Evolutionary conservation across 2,113 vertebrate genomes (phyloP).

Genomic region (Callipepla squamata): DNA sequence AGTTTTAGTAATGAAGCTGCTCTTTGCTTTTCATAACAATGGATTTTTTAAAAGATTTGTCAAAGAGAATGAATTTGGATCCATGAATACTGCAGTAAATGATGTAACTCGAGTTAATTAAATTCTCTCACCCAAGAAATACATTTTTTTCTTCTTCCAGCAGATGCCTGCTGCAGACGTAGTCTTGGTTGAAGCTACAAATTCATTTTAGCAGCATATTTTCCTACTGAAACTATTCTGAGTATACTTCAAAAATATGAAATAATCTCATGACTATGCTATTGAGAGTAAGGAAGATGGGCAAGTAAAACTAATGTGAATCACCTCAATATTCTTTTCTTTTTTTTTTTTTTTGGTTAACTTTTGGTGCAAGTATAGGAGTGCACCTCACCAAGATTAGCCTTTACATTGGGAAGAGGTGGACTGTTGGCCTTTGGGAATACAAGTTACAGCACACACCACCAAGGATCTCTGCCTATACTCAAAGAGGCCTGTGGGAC

Average conservation of each 20-base stretch:
- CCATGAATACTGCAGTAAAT: background rate
- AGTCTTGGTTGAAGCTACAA: background rate
- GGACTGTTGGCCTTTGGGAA: background rate
- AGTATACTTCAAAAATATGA: background rate
- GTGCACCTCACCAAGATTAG: background rate
- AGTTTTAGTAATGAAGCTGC: background rate
- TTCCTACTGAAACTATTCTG: background rate
- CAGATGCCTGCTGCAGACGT: background rate
- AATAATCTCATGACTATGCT: background rate
- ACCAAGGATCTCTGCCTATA: background rate
- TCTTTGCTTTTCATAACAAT: background rate
- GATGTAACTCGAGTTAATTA: slow-evolving; percentile 9
- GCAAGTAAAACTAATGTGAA: fast-evolving
- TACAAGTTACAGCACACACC: background rate
- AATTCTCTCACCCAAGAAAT: slow-evolving; percentile 8
- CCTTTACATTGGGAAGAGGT: fast-evolving
- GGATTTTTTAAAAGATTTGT: slow-evolving; percentile 16
- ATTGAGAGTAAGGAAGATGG: background rate
- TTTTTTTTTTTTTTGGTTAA: background rate
- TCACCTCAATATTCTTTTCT: background rate
- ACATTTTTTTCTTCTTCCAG: background rate
- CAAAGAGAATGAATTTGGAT: slow-evolving; percentile 20
- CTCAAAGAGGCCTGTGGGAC: background rate
- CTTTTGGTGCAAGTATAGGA: background rate
- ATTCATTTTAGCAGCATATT: background rate